Base-by-base conservation (phyloP, 2,797 vertebrate genomes). In the Oreortyx pictus region DNA sequence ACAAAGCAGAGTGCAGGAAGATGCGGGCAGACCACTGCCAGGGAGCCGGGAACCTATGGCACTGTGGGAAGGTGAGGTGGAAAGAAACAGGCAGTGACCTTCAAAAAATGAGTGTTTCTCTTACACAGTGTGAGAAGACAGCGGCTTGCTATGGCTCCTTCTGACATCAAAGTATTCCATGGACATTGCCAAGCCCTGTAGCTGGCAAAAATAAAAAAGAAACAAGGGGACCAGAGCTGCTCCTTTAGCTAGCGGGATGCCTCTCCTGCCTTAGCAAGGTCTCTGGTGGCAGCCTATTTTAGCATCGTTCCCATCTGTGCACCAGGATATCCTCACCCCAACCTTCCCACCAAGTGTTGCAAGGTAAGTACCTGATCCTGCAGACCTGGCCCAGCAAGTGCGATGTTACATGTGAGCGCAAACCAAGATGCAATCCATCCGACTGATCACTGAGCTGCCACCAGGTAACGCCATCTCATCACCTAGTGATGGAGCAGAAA, bases 81-180 rank as follows among this genome's bases (percentile, higher is more conserved):
- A 80, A 91, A 75, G 68, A 73, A 82, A 43, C 47, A 82, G 39
- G 37, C 31, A 61, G 18, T 9, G 66, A 70, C 35, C 81, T 86
- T 23, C 44, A 74, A 78, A 86, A 25, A 4, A 66, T 10, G 14
- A 1, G 31, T 24, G 13, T 47, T 61, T 88, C 44, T 86, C 35
- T 47, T 49, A 9, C 0, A 5, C 11, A 59, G 49, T 0, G 1
- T 13, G 41, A 75, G n/a, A 90, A 86, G 49, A 2, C 1, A 2
- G 27, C 16, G 50, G 24, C 39, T 60, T 54, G 82, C 41, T 0
- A 0, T 2, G 1, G 54, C 35, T 72, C 23, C 22, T 78, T 31
- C 56, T 54, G 43, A 68, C 29, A 82, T 22, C 44, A 71, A 52
- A 15, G 23, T 54, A 62, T 74, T 47, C 20, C 44, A 66, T 17